A percentile compares a stretch with the other conserved stretches of the same genome.
Conservation (phyloP, 2,113 vertebrate genomes). For the Ammodytes marinus region DNA sequence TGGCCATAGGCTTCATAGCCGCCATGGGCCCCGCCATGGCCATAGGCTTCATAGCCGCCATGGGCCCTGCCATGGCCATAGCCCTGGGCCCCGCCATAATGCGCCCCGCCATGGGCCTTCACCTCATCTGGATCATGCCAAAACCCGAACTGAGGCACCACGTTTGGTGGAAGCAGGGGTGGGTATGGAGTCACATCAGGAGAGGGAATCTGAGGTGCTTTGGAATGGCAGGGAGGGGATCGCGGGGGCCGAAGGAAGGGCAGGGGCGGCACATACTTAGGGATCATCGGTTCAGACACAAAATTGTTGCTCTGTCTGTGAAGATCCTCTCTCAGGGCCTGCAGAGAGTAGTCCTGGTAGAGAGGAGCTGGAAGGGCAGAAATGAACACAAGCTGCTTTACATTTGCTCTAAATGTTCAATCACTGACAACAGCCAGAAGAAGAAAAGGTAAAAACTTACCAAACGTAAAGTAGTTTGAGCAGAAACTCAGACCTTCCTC, state of each 20-base stretch:
- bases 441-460: constrained; percentile 71
- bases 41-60: too few relatives aligned
- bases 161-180: too few relatives aligned
- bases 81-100: too few relatives aligned
- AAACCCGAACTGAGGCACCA: too few relatives aligned
- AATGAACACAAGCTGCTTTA: background rate
- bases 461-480: constrained; percentile 74
- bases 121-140: too few relatives aligned
- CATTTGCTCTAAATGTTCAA: background rate
- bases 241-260: background rate
- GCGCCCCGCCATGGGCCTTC: too few relatives aligned
- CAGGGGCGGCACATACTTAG: constrained; percentile 45
- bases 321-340: constrained; percentile 59
- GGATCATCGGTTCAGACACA: constrained; percentile 54
- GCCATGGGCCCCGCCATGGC: too few relatives aligned
- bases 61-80: too few relatives aligned
- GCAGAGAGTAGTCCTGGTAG: constrained; percentile 85
- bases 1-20: too few relatives aligned
- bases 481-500: constrained; percentile 57
- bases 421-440: background rate
- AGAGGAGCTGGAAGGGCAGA: constrained; percentile 77
- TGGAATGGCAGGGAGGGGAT: background rate
- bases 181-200: too few relatives aligned
- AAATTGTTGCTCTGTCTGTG: constrained; percentile 25
- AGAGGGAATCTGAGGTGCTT: background rate